A percentile compares a stretch with the other conserved stretches of the same genome.
Conservation (phyloP, 2,113 vertebrate genomes). For the Psophia crepitans region DNA sequence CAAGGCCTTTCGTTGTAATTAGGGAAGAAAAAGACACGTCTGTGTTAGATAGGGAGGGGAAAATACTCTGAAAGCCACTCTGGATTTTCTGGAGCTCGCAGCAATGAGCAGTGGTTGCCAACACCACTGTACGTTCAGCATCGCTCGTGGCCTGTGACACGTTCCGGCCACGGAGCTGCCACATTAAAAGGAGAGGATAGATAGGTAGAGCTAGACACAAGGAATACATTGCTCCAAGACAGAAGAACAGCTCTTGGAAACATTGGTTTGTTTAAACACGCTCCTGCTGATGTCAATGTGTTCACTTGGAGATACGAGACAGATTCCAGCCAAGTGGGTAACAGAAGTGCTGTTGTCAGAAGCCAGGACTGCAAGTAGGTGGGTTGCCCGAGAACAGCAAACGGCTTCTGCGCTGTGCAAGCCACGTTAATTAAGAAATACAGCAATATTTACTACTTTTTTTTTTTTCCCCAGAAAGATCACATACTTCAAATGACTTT, state of each 20-base stretch:
- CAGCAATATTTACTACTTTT: background rate
- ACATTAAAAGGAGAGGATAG: background rate
- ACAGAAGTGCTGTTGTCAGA: background rate
- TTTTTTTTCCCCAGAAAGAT: background rate
- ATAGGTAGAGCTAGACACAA: background rate
- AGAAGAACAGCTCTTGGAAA: background rate
- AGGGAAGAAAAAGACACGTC: background rate
- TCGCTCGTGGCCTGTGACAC: accelerated
- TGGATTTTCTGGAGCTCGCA: background rate
- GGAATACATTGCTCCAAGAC: background rate
- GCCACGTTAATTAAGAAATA: background rate
- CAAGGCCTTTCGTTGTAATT: background rate
- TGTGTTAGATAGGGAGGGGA: background rate
- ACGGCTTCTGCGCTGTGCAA: background rate
- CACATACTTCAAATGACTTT: background rate
- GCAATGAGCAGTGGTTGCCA: background rate
- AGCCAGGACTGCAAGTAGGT: background rate
- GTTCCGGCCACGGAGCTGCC: background rate
- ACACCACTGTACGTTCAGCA: accelerated
- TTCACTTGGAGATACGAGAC: background rate
- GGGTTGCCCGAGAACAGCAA: background rate
- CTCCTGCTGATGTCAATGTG: constrained; percentile 1
- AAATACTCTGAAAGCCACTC: background rate
- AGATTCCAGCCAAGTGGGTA: background rate
- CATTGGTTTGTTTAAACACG: background rate